Base-by-base conservation (phyloP, 2,797 vertebrate species). In the Rhinophrynus dorsalis region DNA sequence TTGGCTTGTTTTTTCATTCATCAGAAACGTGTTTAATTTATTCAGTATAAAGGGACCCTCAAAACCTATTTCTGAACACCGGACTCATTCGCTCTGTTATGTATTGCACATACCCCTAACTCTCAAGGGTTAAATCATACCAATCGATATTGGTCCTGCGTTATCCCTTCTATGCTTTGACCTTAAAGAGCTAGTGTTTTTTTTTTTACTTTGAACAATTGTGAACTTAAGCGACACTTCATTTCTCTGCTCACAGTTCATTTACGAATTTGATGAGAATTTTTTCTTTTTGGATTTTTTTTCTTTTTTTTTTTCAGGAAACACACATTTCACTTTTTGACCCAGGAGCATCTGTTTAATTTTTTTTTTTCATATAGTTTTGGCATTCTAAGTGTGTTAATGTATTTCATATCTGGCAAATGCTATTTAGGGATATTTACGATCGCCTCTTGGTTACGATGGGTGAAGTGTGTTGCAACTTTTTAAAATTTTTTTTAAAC, bases 401-500 rank as follows among this genome's bases (percentile, higher is more conserved):
- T 83, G 84, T 84, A 85, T 85, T 81, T 86, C 81, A 78, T 85
- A 87, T 87, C 84, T 85, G 87, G 84, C 85, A 83, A 79, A 81
- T 83, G 85, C 86, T 90, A 89, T 90, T 90, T 90, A 82, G 84
- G 86, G 88, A 88, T 90, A 89, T 90, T 90, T 90, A 89, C 83
- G 85, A 84, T 85, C 86, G 86, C 87, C 85, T 88, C 84, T 87
- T 80, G 85, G 84, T 86, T 86, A 81, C 85, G 82, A 57, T 63
- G 88, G 84, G 85, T 86, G 84, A 88, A 87, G 86, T 80, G 86
- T 85, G 85, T 84, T 75, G 84, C 82, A 74, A 82, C 83, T 82
- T 86, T 82, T 82, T 84, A 82, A 81, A 78, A 83, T 83, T 84
- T 84, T 84, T 84, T 77, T 27, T 72, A 80, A 87, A 85, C 84